Conservation (phyloP, 2,888 invertebrate genomes). For the Cosmia pyralina region DNA sequence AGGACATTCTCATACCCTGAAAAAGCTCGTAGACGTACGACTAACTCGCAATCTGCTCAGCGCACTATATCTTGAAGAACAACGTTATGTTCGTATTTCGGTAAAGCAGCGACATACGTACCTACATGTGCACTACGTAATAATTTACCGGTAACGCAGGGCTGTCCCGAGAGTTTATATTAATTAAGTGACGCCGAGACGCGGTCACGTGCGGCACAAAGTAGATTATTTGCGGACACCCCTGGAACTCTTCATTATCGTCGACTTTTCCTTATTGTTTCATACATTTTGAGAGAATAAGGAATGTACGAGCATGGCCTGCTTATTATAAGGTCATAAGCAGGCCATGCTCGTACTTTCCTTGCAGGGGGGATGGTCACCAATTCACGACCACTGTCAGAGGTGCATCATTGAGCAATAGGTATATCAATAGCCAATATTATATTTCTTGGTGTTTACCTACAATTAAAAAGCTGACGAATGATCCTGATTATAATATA, state of each 20-base stretch:
- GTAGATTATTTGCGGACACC: conserved; percentile 77
- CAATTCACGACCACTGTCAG: background rate
- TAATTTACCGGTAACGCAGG: conserved; percentile 60
- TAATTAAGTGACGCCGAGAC: conserved; percentile 73
- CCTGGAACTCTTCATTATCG: conserved; percentile 71
- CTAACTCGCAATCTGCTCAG: conserved; percentile 24
- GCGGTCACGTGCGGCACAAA: conserved; percentile 77
- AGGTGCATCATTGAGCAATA: conserved; percentile 4
- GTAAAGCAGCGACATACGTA: conserved; percentile 34
- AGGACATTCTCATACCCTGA: background rate
- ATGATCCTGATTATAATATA: too few species aligned
- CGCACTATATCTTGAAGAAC: conserved; percentile 26
- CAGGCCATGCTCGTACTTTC: background rate
- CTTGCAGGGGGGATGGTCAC: background rate
- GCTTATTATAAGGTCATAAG: conserved; percentile 11
- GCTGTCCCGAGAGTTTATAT: conserved; percentile 74
- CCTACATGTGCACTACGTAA: conserved; percentile 41
- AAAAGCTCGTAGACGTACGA: background rate
- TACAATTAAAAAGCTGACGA: too few species aligned
- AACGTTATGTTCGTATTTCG: conserved; percentile 17
- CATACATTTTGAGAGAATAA: conserved; percentile 48
- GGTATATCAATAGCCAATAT: too few species aligned
- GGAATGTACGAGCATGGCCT: conserved; percentile 16
- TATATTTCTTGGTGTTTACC: too few species aligned
- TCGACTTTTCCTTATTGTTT: conserved; percentile 72